Evolutionary conservation across 2,113 vertebrate genomes (phyloP), one percentile per base, ranked within the genome.

Genomic region (Probosciger aterrimus): DNA sequence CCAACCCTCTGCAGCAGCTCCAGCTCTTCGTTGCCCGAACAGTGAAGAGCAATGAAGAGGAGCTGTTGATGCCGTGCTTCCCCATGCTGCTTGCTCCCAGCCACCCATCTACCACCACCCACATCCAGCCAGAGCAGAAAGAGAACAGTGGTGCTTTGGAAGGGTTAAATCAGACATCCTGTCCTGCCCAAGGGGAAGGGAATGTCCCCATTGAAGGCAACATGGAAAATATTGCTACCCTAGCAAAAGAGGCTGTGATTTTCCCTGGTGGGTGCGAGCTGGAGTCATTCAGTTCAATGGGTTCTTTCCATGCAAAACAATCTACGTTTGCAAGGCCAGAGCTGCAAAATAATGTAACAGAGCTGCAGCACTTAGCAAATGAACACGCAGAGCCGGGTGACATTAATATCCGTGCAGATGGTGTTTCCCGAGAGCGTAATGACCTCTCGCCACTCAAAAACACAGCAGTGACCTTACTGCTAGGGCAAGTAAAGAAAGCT

Each of bases 11-110:
- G 37, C 92, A 93, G 82, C 98, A 98, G 39, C 96, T 97, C 24
- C 97, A 98, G 93, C 92, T 97, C 74, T 97, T 97, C 1, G 98
- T 98, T 18, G 94, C 97, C 35, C 86, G 97, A 37, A 97, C 98
- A 0, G 96, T 97, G 63, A 96, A 97, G 86, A 92, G 47, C 52
- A 95, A 97, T 0, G 97, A 97, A 10, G 92, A 97, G n/a, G 97
- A 98, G 74, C 50, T 97, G 88, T 15, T 97, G 73, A 50, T 69
- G 53, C 93, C 95, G 0, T 94, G 93, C 12, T 96, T 96, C 67
- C 49, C 97, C 3, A 62, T 60, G 19, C 94, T 74, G 35, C 94
- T 95, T 6, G 57, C 96, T 59, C 49, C 76, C 17, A 33, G 31
- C 25, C 57, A 96, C 74, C 87, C 67, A 17, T 80, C 86, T 73